Conservation (phyloP, 1,140 invertebrate genomes). For the Adelges cooleyi region DNA sequence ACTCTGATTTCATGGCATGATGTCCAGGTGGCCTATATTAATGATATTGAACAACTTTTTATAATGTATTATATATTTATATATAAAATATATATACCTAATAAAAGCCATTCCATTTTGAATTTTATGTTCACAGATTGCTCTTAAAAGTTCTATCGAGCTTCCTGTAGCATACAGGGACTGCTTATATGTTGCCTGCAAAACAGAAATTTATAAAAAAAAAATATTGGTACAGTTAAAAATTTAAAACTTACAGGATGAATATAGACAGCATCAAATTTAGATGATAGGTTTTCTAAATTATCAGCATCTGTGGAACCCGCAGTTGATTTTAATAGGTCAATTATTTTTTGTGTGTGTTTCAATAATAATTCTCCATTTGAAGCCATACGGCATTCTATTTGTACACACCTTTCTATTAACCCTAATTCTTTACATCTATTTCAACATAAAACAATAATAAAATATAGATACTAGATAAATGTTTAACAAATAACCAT, state of each 20-base stretch:
- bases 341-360: constrained; percentile 51
- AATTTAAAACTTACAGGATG: constrained; percentile 60
- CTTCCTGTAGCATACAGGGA: constrained; percentile 66
- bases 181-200: constrained; percentile 67
- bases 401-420: constrained; percentile 51
- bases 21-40: constrained; percentile 79
- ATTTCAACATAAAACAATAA: constrained; percentile 27
- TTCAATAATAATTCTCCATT: constrained; percentile 57
- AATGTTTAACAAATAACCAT: background rate
- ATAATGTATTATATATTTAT: background rate
- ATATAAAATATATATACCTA: constrained; percentile 39
- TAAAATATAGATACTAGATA: background rate
- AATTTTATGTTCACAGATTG: constrained; percentile 53
- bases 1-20: constrained; percentile 83
- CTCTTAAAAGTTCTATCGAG: constrained; percentile 68
- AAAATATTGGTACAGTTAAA: too few species aligned
- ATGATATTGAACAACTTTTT: background rate
- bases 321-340: constrained; percentile 54
- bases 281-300: constrained; percentile 59
- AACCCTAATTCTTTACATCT: constrained; percentile 64
- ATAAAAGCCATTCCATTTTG: constrained; percentile 78
- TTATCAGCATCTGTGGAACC: constrained; percentile 42
- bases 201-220: constrained; percentile 34
- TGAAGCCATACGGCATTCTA: constrained; percentile 51
- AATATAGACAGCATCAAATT: constrained; percentile 79